Base-by-base conservation (phyloP, 2,797 vertebrate genomes). In the Amblyraja radiata region DNA sequence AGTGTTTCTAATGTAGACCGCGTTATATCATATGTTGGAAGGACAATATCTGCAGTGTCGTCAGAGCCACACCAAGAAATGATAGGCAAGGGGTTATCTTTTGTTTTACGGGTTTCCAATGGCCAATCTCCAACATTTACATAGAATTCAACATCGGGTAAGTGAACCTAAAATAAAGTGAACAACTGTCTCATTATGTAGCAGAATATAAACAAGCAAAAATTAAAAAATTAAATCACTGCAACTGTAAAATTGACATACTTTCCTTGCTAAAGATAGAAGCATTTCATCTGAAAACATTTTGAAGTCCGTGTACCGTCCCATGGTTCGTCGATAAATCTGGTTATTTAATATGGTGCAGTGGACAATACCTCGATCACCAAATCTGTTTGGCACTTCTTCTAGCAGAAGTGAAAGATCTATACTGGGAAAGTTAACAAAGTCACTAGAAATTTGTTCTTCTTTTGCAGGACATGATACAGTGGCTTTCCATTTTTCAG, bases 211-310 rank as follows among this genome's bases (percentile, higher is more conserved):
- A 25, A 54, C 1, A 7, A 80, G 39, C 4, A 74, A 76, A 92
- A 39, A 39, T 46, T 46, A 93, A 18, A 54, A 16, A 3, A 18
- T 54, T 7, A 3, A 58, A 14, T 32, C 14, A 74, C 25, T n/a
- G 71, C 71, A 21, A 18, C 5, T 63, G 1, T 79, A 46, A 28
- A 18, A 32, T 80, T 80, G 65, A 0, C 93, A 93, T 93, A 99
- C 98, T 97, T 99, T 99, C 94, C 98, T 97, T 46, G 96, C 95
- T 83, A 99, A 93, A 0, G 98, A 99, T 9, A 98, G 97, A 94
- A 99, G 94, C 93, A 99, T 99, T 94, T 99, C 98, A 93, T 99
- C 98, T 0, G 98, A 99, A 96, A 99, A 99, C 97, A 99, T 99
- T 96, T 98, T 99, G 97, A 99, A 99, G 96, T 98, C 98, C 0